These are phyloP conservation scores for Entelurus aequoreus DNA, from an alignment of 2,113 vertebrate species.

Conservation along the genomic window DNA sequence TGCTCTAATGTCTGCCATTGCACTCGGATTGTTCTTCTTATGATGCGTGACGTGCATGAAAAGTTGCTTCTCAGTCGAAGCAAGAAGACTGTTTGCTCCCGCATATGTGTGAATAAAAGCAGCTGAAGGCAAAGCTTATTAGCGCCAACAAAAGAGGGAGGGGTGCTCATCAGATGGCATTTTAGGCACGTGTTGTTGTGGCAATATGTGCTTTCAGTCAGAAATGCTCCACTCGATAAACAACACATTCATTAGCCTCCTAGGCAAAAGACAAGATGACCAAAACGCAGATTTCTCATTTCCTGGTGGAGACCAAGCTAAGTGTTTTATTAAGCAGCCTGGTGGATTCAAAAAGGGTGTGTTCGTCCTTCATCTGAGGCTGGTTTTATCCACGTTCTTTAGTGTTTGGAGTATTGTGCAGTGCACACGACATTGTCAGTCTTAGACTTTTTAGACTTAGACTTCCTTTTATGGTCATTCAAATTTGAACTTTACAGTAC, in stretches of 20 bases:
- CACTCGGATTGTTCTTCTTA: not conserved
- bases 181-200: slow-evolving; percentile 24
- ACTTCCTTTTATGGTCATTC: too few species aligned
- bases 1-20: not conserved
- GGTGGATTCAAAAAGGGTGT: too few species aligned
- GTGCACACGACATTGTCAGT: too few species aligned
- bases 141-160: slow-evolving; percentile 27
- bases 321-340: slow-evolving; percentile 4
- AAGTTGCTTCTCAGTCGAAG: not conserved
- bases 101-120: slow-evolving; percentile 41
- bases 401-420: too few species aligned
- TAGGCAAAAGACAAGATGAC: slow-evolving; percentile 25
- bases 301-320: slow-evolving; percentile 21
- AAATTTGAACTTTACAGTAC: too few species aligned
- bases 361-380: too few species aligned
- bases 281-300: slow-evolving; percentile 17
- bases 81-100: slow-evolving; percentile 4
- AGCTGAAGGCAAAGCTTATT: slow-evolving; percentile 41
- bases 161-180: slow-evolving; percentile 48
- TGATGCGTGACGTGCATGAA: not conserved
- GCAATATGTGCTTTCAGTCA: slow-evolving; percentile 18
- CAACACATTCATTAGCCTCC: slow-evolving; percentile 32
- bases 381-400: too few species aligned
- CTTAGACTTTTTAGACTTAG: too few species aligned
- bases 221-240: not conserved